Evolutionary conservation across 2,113 vertebrate species (phyloP), one percentile per base, ranked within the genome.

Genomic region (Tupaia chinensis): DNA sequence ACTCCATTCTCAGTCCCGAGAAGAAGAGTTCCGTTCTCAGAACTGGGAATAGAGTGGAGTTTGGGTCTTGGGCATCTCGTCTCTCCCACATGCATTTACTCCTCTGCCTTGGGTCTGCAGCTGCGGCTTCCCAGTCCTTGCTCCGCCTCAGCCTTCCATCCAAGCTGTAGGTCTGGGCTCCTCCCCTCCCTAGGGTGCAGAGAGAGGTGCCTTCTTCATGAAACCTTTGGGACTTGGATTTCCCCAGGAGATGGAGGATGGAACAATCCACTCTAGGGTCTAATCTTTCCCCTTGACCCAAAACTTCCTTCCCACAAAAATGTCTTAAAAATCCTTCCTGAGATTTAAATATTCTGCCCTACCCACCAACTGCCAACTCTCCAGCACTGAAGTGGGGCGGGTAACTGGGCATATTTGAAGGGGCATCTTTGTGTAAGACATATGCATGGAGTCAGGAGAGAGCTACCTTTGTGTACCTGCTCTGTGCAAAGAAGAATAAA

Each of bases 401-500:
- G 44, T 23, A 83, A 66, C 81, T n/a, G 77, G 78, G 88, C 81
- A 70, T 44, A 61, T 54, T 32, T 80, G 81, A 94, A 79, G 92
- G 60, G 77, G 27, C 65, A 53, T 91, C 78, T 91, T 88, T 72
- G 56, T 79, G 86, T 77, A 34, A 86, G 76, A 88, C 34, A 90
- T 58, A 90, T 58, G 89, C 63, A 7, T 66, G 89, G 92, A 94
- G 78, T 87, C 85, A 73, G 87, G 72, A 84, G 85, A 69, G 60
- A 27, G 83, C 91, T 84, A 92, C 94, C 93, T 91, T 94, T 66
- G 13, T 77, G n/a, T 34, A 61, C 88, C 88, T 74, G 83, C 82
- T 91, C 66, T 90, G 78, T 63, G 87, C 83, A 65, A 89, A 89
- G 68, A 84, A 76, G 91, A 98, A 97, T 97, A 98, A 98, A 98